Evolutionary conservation across 2,113 vertebrate genomes (phyloP).

Genomic region (Peromyscus polionotus): DNA sequence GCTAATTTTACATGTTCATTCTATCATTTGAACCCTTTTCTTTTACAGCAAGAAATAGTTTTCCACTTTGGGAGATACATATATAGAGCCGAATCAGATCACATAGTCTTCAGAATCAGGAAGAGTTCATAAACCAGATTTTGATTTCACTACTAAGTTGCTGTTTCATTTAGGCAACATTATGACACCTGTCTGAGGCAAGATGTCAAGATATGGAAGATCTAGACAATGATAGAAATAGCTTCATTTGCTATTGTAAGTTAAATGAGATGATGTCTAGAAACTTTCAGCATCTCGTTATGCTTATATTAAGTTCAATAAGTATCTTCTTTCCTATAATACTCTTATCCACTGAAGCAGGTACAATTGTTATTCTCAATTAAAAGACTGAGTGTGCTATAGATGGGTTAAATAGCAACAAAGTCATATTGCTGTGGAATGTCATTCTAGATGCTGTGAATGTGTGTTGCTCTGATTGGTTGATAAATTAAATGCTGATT

Average conservation of each 20-base stretch:
- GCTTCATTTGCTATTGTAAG: neutral
- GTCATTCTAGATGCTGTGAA: too few species aligned
- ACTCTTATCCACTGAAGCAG: neutral
- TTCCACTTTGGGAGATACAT: neutral
- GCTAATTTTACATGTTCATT: fast-evolving
- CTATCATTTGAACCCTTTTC: neutral
- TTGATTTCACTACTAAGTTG: neutral
- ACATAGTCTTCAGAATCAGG: neutral
- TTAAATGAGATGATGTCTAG: neutral
- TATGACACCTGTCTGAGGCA: neutral
- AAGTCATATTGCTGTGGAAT: neutral
- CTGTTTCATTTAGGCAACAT: neutral
- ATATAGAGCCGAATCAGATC: neutral
- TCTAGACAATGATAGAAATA: neutral
- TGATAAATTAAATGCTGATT: too few species aligned
- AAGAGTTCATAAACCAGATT: neutral
- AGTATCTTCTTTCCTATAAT: neutral
- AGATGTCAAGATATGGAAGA: neutral
- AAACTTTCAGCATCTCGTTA: neutral
- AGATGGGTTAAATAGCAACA: neutral
- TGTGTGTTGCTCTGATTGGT: too few species aligned
- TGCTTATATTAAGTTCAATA: neutral
- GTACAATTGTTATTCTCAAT: neutral
- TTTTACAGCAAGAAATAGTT: neutral
- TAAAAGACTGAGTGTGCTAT: neutral